Evolutionary conservation across 1,140 invertebrate genomes (phyloP).

Genomic region (Antheraea mylitta): DNA sequence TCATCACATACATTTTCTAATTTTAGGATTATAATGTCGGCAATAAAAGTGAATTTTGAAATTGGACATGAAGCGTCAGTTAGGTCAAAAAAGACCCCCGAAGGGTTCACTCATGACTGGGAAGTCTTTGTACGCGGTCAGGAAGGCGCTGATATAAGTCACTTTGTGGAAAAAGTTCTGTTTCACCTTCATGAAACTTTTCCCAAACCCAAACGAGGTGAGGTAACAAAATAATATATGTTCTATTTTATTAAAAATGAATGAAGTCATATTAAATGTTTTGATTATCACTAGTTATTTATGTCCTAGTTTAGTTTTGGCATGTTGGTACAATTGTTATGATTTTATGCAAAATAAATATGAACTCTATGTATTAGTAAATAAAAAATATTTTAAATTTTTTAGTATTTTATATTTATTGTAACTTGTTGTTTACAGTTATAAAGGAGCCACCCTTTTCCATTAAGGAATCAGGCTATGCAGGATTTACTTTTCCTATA

Average conservation of each 20-base stretch:
- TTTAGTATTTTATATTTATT: not conserved
- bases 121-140: conserved; percentile 95
- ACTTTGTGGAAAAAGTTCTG: conserved; percentile 97
- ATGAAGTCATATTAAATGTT: conserved; percentile 15
- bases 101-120: conserved; percentile 98
- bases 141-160: conserved; percentile 90
- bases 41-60: conserved; percentile 92
- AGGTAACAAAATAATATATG: conserved; percentile 26
- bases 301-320: conserved; percentile 5
- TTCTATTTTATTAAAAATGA: conserved; percentile 20
- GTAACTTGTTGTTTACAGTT: conserved; percentile 79
- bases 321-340: conserved; percentile 2
- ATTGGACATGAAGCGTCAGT: conserved; percentile 93
- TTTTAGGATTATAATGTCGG: conserved; percentile 78
- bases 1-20: conserved; percentile 3
- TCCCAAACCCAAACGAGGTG: conserved; percentile 92
- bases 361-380: not conserved
- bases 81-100: conserved; percentile 87
- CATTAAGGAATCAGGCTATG: conserved; percentile 96
- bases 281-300: conserved; percentile 13
- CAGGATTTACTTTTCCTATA: conserved; percentile 94
- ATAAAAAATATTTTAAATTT: not conserved
- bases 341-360: not conserved
- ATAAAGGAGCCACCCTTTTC: conserved; percentile 95
- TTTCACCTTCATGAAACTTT: conserved; percentile 96